Base-by-base conservation (phyloP, 2,888 invertebrate genomes). In the Leptothorax acervorum region DNA sequence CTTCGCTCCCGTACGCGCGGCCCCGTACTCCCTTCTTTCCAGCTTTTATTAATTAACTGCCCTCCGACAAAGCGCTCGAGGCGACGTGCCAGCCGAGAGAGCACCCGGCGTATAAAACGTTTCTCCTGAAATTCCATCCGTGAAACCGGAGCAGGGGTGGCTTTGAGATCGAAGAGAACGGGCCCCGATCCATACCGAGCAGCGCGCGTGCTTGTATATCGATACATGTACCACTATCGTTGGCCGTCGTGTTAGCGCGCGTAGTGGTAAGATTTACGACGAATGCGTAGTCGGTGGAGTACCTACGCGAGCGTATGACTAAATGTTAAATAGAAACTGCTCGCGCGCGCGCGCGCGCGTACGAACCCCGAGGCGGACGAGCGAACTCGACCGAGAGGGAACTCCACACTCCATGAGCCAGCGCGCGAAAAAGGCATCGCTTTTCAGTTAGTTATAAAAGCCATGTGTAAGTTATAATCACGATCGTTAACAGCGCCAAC, bases 1-100 rank as follows among this genome's bases (percentile, higher is more conserved):
- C 82, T 48, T 83, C 57, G 78, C 82, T 60, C 82, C 71, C 55
- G 76, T 65, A 51, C 42, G 31, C 78, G 55, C 83, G 51, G 5
- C 65, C 62, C 51, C 79, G 57, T 18, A 39, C 71, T 66, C 85
- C 74, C 85, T 74, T 86, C 85, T 86, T 86, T 82, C 86, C 81
- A 89, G 90, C 89, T 90, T 92, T 92, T 92, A 91, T 91, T 92
- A 92, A 92, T 92, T 92, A 92, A 92, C 91, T 88, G 91, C 89
- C 91, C 86, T 89, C 89, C 90, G 87, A 89, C 88, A 85, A 89
- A 88, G 87, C 87, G 87, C 89, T 81, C 79, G 79, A 83, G 87
- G 88, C 90, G 90, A 89, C 90, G 90, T 88, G 86, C 88, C 88
- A 87, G 86, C 88, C 78, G 75, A 78, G 84, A 55, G 81, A 70